Evolutionary conservation across 2,797 vertebrate genomes (phyloP), one percentile per base, ranked within the genome.

Genomic region (Pampus argenteus): DNA sequence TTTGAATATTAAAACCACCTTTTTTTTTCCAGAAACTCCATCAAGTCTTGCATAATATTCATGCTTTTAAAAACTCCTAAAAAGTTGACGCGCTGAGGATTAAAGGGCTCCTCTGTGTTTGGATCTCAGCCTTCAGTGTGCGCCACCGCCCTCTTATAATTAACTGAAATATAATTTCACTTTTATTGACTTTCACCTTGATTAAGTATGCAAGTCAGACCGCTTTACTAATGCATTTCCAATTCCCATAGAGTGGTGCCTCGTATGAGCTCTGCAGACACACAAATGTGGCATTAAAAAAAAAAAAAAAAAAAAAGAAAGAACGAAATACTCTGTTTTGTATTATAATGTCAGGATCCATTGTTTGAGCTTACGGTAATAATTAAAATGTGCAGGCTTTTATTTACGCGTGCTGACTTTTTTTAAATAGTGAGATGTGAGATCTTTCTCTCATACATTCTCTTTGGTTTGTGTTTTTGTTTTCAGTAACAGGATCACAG

Each of bases 121-220:
- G 49, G 22, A 55, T 57, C 50, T 62, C 67, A 58, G 51, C 56
- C 48, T 52, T 78, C 70, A 71, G 59, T 44, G 36, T 6, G 15
- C 34, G 5, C 38, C 38, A 42, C 66, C 45, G 15, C 20, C 66
- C 22, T 40, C 64, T 71, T 5, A 66, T 67, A 58, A 66, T 81
- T 64, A 79, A 65, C 63, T 73, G 56, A 62, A 66, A 55, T 59
- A 58, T 75, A 67, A 63, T 80, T 76, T 65, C 48, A 61, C 51
- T 76, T 65, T 74, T 64, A 79, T 67, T 76, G 62, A 69, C 76
- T 79, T 68, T 56, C 7, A 50, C 58, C 11, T 75, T 57, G 22
- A 28, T 71, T 76, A 54, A 64, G 31, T 22, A 45, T 78, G 66
- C 29, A 25, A 29, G 29, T 70, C 73, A 38, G 40, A 67, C 58